Conservation (phyloP, 2,888 invertebrate species). For the Caenorhabditis sulstoni region DNA sequence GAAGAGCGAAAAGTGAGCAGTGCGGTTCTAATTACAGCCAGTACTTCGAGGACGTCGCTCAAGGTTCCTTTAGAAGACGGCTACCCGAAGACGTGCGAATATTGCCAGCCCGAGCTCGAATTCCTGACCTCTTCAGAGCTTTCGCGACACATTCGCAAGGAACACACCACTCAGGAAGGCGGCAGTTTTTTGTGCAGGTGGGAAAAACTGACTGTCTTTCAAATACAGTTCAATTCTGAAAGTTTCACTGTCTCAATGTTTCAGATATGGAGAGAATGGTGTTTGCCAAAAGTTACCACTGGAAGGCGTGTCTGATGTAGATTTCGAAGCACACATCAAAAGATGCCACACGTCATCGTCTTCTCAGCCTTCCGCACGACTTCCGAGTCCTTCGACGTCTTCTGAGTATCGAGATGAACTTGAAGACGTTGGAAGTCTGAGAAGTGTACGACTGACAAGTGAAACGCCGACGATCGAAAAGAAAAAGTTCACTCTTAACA, state of each 20-base stretch:
- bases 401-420: not conserved
- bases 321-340: conserved; percentile 90
- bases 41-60: conserved; percentile 34
- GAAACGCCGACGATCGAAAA: conserved; percentile 50
- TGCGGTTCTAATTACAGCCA: conserved; percentile 19
- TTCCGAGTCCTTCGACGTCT: conserved; percentile 18
- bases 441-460: conserved; percentile 48
- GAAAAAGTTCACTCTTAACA: conserved; percentile 46
- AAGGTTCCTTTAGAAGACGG: conserved; percentile 40
- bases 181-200: conserved; percentile 77
- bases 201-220: too few relatives aligned
- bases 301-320: conserved; percentile 90
- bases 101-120: conserved; percentile 55
- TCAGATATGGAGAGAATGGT: conserved; percentile 89
- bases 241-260: not conserved
- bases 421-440: conserved; percentile 30
- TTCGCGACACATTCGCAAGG: conserved; percentile 68
- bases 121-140: conserved; percentile 65
- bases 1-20: conserved; percentile 21
- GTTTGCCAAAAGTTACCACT: conserved; percentile 91
- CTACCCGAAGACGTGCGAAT: conserved; percentile 60
- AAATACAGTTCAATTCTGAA: too few relatives aligned
- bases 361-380: not conserved
- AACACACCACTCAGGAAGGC: conserved; percentile 75
- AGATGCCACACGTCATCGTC: conserved; percentile 83